These are phyloP conservation scores for Etheostoma cragini DNA, from an alignment of 2,113 vertebrate genomes.

Conservation along the genomic window DNA sequence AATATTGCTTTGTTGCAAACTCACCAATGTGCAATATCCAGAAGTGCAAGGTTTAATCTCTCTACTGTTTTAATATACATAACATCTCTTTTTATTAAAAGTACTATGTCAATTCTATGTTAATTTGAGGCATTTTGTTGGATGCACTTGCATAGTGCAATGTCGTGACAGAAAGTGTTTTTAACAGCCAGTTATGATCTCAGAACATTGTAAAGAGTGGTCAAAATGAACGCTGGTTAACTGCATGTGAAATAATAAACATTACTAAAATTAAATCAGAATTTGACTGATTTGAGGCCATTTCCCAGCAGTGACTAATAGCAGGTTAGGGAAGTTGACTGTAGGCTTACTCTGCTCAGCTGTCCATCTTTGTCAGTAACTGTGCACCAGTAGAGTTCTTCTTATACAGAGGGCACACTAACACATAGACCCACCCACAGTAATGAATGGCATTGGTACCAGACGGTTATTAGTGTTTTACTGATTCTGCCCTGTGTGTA, in stretches of 20 bases:
- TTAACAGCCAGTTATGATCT: not conserved
- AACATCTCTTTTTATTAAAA: too few relatives aligned
- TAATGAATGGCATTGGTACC: conserved; percentile 2
- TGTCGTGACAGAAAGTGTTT: not conserved
- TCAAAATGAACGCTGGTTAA: not conserved
- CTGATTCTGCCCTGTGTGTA: conserved; percentile 7
- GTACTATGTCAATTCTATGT: not conserved
- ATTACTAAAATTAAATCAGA: not conserved
- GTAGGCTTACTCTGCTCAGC: conserved; percentile 43
- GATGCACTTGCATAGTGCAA: not conserved
- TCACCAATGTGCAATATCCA: too few relatives aligned
- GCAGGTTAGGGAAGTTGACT: conserved; percentile 18
- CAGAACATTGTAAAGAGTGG: not conserved
- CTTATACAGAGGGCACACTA: conserved; percentile 14
- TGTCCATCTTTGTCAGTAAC: conserved; percentile 51
- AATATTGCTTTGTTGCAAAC: not conserved
- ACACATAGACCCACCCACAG: not conserved
- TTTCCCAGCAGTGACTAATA: conserved; percentile 3
- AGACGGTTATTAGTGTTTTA: not conserved
- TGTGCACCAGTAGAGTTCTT: conserved; percentile 18
- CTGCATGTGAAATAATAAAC: conserved; percentile 7
- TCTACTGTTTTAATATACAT: too few relatives aligned
- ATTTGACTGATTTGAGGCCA: not conserved
- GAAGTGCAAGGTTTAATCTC: too few relatives aligned
- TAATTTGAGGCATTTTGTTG: not conserved